phyloP scores from a whole-genome alignment of 2,888 invertebrate genomes.

The Prosopocoilus inquinatus region DNA sequence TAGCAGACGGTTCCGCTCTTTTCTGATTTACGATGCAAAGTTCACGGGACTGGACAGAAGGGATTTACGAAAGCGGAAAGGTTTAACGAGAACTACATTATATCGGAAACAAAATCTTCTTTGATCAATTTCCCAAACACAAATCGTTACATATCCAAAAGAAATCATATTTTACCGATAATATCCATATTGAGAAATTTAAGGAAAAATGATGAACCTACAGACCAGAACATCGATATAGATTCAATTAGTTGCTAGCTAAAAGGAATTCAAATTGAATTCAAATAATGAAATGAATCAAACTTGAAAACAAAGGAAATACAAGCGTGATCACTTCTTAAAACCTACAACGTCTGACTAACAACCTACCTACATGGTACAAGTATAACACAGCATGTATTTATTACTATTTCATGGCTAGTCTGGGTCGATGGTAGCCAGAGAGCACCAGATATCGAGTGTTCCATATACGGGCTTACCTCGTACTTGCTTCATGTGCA shows the following conservation, averaged over 20 bases:
- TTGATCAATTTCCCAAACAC: no score
- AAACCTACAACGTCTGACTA: constrained; percentile 6
- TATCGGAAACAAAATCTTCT: background rate
- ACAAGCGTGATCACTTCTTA: constrained; percentile 15
- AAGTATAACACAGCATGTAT: constrained; percentile 16
- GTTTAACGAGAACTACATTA: background rate
- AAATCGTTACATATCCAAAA: no score
- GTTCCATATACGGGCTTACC: constrained; percentile 24
- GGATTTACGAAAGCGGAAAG: background rate
- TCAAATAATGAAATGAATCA: no score
- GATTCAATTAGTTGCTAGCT: no score
- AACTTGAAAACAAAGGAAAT: background rate
- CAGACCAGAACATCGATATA: no score
- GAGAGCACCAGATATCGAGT: constrained; percentile 18
- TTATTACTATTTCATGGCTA: constrained; percentile 5
- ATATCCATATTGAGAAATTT: no score
- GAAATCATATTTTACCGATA: no score
- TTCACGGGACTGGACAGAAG: background rate
- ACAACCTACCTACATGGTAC: background rate
- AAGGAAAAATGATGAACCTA: no score
- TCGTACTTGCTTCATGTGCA: constrained; percentile 38
- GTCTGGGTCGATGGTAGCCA: constrained; percentile 15
- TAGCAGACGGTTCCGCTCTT: background rate
- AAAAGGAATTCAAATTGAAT: no score
- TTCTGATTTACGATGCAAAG: background rate